Evolutionary conservation across 1,140 invertebrate species (phyloP), one percentile per base, ranked within the genome.

Genomic region (Trinorchestia longiramus): DNA sequence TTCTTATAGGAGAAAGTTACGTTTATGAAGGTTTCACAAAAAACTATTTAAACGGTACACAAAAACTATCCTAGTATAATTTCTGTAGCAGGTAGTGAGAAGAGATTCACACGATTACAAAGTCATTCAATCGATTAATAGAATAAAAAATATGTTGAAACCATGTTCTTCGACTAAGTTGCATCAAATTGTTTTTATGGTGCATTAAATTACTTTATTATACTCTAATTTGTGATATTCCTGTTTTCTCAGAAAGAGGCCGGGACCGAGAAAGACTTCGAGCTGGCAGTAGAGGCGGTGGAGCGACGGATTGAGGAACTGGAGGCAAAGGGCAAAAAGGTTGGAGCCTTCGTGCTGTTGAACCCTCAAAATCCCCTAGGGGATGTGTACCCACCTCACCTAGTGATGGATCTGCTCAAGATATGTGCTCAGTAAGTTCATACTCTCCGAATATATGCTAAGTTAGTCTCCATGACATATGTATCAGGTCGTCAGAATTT

Each of bases 321-420:
- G 43, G 17, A 43, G 87, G 43, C 42, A 4, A 43, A 97, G 96
- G 97, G 97, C 19, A 96, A 96, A 87, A 95, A 36, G 40, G 97
- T 97, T 41, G 87, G 95, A 36, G 97, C 95, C 41, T 53, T 97
- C 40, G 43, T 97, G n/a, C 47, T 97, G n/a, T 95, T 97, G 94
- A 97, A 97, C 95, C 97, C 97, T 15, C 96, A 96, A 91, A 97
- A 97, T 95, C 97, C 97, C 23, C 90, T 97, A 0, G 97, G 97
- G 41, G 97, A 97, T 43, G 96, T 97, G 41, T 97, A 97, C 95
- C 87, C 97, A 15, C 42, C 95, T 11, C 44, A 96, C 43, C 95
- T 96, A n/a, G 96, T 97, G 3, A 94, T 57, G 15, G 96, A 97
- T 87, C 87, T 97, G 19, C 96, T 97, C 15, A 53, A 96, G 40